Evolutionary conservation across 2,113 vertebrate species (phyloP), one percentile per base, ranked within the genome.

Genomic region (Machaerirhynchus nigripectus): DNA sequence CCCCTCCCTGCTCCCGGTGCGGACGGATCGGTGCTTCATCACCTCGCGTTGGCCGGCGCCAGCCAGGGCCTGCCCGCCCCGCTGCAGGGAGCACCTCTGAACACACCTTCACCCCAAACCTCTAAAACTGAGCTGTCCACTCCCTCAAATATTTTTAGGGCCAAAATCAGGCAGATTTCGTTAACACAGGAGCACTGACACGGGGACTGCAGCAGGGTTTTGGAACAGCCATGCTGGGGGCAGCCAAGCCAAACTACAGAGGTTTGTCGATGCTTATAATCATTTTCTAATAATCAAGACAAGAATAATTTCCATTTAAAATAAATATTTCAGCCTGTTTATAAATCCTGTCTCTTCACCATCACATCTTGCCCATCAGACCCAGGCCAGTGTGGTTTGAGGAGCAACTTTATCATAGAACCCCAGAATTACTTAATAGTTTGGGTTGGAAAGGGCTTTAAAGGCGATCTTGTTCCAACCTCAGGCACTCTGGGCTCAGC

Each of bases 401-500:
- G 11, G n/a, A 53, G 57, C 3, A 28, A 37, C 31, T 86, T 47
- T 14, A 14, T 23, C 31, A 16, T 0, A 23, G 63, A 49, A 76
- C 20, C 21, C 24, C 61, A 76, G 26, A 76, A 69, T 55, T 26
- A 6, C 17, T 4, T 2, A 11, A 11, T 4, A 6, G 7, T 42
- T 61, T 33, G 55, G 30, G 21, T 16, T 42, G 35, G 63, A 56
- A 55, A 24, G 30, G 47, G 26, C 23, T 52, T 35, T 15, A 33
- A 55, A 35, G 35, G 35, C 0, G 1, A 37, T 33, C 19, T 27
- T 16, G 27, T 37, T 42, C 49, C 56, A 56, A 9, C 5, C 7
- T 3, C 56, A 5, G 4, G 13, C 16, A 6, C 52, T 50, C 10
- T 0, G 0, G 3, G 4, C 61, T 70, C 22, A 1, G 6, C 37